Evolutionary conservation across 2,113 vertebrate genomes (phyloP), one percentile per base, ranked within the genome.

Genomic region (Felis chaus): DNA sequence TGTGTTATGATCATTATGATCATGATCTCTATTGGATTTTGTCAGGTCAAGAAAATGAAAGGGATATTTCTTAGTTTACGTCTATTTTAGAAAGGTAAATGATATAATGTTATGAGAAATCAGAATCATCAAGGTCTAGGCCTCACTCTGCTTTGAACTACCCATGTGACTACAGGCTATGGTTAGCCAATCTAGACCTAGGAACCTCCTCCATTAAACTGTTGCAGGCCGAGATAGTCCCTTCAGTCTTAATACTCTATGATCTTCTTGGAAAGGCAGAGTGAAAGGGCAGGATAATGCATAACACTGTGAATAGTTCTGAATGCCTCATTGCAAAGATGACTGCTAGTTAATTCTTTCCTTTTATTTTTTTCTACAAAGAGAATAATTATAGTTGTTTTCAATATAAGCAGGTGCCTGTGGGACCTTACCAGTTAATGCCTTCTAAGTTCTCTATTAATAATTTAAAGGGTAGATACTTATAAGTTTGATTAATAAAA

Each of bases 381-480:
- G 45, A 85, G 73, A 96, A 96, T 36, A 81, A 88, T 95, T 93
- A 66, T 85, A 39, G 71, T 73, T 71, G 36, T 82, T 98, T 96
- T 90, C 23, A 85, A 48, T 48, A 89, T 36, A 94, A 85, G 68
- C 41, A 68, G 41, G 29, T 79, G 12, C 41, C 96, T 36, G 3
- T 89, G 86, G 82, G 55, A 95, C n/a, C 31, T 92, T 66, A 39
- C 36, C 89, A 91, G 63, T 71, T 95, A 96, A 94, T 89, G 6
- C 12, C 82, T 84, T 96, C 8, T 95, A 97, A 93, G 1, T 91
- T 96, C 85, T 82, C 27, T 86, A 94, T 79, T 96, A 97, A 91
- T 89, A 94, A 97, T 96, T 96, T 96, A 96, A 97, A 93, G 82
- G 18, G 73, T 76, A 97, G 48, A 78, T 86, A 91, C 6, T 66